phyloP scores from a whole-genome alignment of 2,797 vertebrate species.

The Hybognathus amarus region DNA sequence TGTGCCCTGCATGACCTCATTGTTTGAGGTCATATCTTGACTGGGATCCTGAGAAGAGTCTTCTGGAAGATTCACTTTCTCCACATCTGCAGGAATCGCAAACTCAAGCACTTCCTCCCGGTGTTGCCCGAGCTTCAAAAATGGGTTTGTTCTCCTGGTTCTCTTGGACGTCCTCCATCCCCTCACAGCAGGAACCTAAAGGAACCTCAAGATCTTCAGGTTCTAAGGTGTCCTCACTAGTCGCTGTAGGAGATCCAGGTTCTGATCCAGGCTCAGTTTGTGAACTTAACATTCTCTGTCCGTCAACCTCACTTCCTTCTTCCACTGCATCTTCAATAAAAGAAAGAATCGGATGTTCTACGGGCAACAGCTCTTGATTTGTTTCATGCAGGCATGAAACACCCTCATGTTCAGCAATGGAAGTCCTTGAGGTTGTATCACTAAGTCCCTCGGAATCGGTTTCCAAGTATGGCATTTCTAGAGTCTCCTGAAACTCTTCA shows the following conservation, averaged over 20 bases:
- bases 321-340: neutral
- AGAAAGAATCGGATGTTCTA: neutral
- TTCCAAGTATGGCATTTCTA: slow-evolving; percentile 7
- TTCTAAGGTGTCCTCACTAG: slow-evolving; percentile 52
- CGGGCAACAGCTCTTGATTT: neutral
- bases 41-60: neutral
- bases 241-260: slow-evolving; percentile 56
- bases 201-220: slow-evolving; percentile 18
- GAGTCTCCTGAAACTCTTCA: slow-evolving; percentile 29
- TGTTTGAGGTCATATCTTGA: slow-evolving; percentile 1
- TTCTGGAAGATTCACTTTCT: neutral
- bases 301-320: slow-evolving; percentile 23
- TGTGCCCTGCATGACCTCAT: neutral
- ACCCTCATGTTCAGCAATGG: neutral
- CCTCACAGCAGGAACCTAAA: slow-evolving; percentile 9
- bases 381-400: neutral
- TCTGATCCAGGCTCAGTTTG: slow-evolving; percentile 33
- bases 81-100: neutral
- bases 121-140: neutral
- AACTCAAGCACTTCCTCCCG: slow-evolving; percentile 20
- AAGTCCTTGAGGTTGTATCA: neutral
- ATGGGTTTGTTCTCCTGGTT: neutral
- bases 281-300: slow-evolving; percentile 12
- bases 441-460: neutral
- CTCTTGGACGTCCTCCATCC: neutral